These are phyloP conservation scores for Oxyteleia sp. DNA, from an alignment of 2,888 invertebrate species.

Conservation along the genomic window DNA sequence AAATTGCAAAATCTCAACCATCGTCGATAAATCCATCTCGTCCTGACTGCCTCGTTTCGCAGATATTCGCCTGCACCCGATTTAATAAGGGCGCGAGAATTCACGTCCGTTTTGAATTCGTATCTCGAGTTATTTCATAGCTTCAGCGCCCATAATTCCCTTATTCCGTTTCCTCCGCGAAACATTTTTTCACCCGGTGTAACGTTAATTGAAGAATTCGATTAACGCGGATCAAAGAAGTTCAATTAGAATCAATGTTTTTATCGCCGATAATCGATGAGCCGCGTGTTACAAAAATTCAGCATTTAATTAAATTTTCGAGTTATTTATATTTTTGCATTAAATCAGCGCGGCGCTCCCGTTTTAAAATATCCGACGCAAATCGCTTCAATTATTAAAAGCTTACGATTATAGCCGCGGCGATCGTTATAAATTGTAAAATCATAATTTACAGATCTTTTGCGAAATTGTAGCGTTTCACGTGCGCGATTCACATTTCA, in stretches of 20 bases:
- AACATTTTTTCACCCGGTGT: slow-evolving; percentile 19
- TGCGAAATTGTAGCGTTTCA: background rate
- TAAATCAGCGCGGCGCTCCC: no score
- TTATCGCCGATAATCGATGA: slow-evolving; percentile 5
- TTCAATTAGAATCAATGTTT: slow-evolving; percentile 11
- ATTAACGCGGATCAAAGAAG: slow-evolving; percentile 13
- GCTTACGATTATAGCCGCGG: background rate
- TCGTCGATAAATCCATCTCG: slow-evolving; percentile 63
- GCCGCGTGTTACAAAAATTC: background rate
- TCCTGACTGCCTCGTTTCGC: slow-evolving; percentile 40
- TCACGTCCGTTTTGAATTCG: slow-evolving; percentile 63
- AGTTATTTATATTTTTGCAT: no score
- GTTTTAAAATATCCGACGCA: no score
- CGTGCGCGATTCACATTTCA: background rate
- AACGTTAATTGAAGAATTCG: slow-evolving; percentile 44
- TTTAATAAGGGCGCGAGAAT: slow-evolving; percentile 59
- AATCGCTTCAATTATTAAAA: no score
- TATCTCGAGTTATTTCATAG: slow-evolving; percentile 59
- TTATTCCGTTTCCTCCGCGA: slow-evolving; percentile 53
- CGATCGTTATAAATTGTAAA: background rate
- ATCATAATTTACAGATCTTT: background rate
- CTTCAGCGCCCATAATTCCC: slow-evolving; percentile 43
- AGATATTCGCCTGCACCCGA: slow-evolving; percentile 55
- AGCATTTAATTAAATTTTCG: slow-evolving; percentile 9
- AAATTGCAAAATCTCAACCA: slow-evolving; percentile 50